Percentiles rank a stretch among this genome's conserved stretches.
phyloP scores from a whole-genome alignment of 1,140 invertebrate species.

The Lepidurus arcticus region DNA sequence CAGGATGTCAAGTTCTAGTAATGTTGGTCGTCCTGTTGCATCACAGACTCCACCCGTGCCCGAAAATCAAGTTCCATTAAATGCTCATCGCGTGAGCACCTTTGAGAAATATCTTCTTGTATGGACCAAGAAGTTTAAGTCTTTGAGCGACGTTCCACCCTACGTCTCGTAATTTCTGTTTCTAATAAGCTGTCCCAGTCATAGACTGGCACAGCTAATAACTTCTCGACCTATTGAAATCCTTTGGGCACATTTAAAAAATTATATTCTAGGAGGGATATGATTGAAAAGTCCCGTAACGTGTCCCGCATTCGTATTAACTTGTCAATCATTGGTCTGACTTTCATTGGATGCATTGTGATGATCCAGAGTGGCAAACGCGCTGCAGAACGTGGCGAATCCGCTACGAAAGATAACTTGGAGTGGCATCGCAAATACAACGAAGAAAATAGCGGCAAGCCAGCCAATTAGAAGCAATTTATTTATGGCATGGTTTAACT shows the following conservation, averaged over 20 bases:
- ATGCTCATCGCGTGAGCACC: conserved; percentile 28
- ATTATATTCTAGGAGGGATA: conserved; percentile 29
- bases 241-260: not conserved
- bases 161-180: conserved; percentile 27
- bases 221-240: too few relatives aligned
- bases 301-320: conserved; percentile 31
- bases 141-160: conserved; percentile 30
- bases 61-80: not conserved
- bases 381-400: conserved; percentile 29
- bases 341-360: conserved; percentile 21
- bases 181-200: too few relatives aligned
- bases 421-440: conserved; percentile 32
- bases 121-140: conserved; percentile 33
- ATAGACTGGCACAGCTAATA: too few relatives aligned
- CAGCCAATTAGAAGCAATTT: not conserved
- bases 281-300: conserved; percentile 33
- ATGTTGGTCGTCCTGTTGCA: not conserved
- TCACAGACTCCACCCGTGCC: not conserved
- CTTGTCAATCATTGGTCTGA: conserved; percentile 22
- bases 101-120: conserved; percentile 35
- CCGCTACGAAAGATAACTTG: conserved; percentile 25
- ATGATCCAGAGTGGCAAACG: conserved; percentile 29
- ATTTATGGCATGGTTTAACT: not conserved
- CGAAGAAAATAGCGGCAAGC: not conserved
- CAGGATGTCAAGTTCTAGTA: conserved; percentile 14